Evolutionary conservation across 2,113 vertebrate genomes (phyloP).

Genomic region (Pluvialis apricaria): DNA sequence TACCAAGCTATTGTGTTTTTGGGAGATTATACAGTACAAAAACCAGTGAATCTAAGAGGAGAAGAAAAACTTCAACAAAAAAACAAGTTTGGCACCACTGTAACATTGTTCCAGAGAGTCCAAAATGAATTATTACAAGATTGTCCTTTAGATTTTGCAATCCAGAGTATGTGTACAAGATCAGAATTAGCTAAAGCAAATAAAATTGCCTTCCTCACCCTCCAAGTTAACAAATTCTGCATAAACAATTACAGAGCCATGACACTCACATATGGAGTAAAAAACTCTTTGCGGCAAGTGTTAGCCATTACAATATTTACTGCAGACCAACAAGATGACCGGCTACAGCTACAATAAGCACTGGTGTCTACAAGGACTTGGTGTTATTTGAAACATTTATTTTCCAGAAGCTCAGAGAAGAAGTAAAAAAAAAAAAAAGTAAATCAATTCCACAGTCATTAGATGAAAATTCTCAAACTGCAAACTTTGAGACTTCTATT

Average conservation of each 20-base stretch:
- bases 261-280: background rate
- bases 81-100: background rate
- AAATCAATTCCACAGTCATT: constrained; percentile 8
- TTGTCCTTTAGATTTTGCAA: constrained; percentile 41
- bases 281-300: background rate
- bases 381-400: background rate
- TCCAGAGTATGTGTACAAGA: background rate
- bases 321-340: background rate
- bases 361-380: background rate
- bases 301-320: background rate
- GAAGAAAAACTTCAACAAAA: background rate
- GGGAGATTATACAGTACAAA: background rate
- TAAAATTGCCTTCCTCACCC: background rate
- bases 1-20: background rate
- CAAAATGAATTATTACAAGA: constrained; percentile 28
- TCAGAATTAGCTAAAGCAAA: background rate
- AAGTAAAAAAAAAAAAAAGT: background rate
- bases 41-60: background rate
- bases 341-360: background rate
- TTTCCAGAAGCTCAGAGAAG: background rate
- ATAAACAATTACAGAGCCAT: background rate
- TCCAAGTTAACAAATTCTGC: background rate
- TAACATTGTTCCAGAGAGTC: background rate
- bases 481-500: constrained; percentile 14
- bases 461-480: constrained; percentile 1